Evolutionary conservation across 1,140 invertebrate species (phyloP).

Genomic region (Drosophila orena): DNA sequence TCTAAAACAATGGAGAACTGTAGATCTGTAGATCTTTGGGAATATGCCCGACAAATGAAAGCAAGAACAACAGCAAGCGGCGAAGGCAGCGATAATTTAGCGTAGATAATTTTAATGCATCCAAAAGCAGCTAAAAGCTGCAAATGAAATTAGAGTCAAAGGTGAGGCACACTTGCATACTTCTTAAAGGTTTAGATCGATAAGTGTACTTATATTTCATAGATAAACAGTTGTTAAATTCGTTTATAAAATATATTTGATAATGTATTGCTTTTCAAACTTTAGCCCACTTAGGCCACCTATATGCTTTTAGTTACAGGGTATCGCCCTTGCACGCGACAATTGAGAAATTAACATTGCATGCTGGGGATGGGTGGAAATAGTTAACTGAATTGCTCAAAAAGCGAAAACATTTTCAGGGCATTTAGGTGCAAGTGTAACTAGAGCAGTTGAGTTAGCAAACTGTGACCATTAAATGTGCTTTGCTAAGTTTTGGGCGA

Average conservation of each 20-base stretch:
- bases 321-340: conserved; percentile 26
- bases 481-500: neutral
- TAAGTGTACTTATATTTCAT: too few relatives aligned
- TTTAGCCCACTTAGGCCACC: too few relatives aligned
- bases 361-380: conserved; percentile 34
- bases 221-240: too few relatives aligned
- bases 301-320: neutral
- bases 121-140: conserved; percentile 10
- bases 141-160: neutral
- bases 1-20: conserved; percentile 50
- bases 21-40: conserved; percentile 31
- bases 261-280: neutral
- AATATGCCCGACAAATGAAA: conserved; percentile 50
- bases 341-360: conserved; percentile 67
- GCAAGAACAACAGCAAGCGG: conserved; percentile 43
- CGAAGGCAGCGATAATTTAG: conserved; percentile 51
- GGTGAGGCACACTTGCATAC: neutral
- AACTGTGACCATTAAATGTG: conserved; percentile 58
- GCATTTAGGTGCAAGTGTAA: conserved; percentile 33
- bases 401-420: conserved; percentile 66
- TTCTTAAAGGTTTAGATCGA: neutral
- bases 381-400: conserved; percentile 33
- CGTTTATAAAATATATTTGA: neutral
- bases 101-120: conserved; percentile 64
- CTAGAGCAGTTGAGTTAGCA: conserved; percentile 44